Base-by-base conservation (phyloP, 2,888 invertebrate genomes). In the Globia sparganii region DNA sequence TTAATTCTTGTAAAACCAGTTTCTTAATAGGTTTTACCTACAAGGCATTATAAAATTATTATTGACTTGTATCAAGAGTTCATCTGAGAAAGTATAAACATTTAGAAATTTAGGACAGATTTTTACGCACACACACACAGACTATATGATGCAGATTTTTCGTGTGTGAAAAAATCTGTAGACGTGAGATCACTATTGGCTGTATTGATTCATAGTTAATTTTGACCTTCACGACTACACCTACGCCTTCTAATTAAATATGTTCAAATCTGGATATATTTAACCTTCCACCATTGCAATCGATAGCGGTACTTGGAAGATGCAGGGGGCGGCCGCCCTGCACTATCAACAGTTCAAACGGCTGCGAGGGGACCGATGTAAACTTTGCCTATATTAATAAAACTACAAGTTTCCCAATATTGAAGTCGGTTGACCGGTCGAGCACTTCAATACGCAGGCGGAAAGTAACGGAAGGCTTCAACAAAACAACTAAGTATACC, bases 361-460 rank as follows among this genome's bases (percentile, higher is more conserved):
- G n/a, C 49, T 43, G 34, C 37, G 58, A 58, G 25, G 43, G 49
- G 21, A 9, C 21, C 18, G 61, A 37, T n/a, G 49, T 15, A 28
- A 64, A 78, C 68, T 69, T 69, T 64, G n/a, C 25, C n/a, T 59
- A 25, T 49, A 21, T 31, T 21, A 53, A 77, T 53, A 56, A 11
- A n/a, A 13, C 13, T 18, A 31, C n/a, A 79, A 78, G 68, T 78
- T 74, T 74, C 34, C 43, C 79, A 79, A 79, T 79, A 74, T 74
- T 59, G 25, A 59, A 65, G 28, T 34, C 25, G n/a, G 58, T 9
- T 34, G 49, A 28, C 31, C n/a, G 25, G 62, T 62, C 43, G 49
- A 79, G 79, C 65, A 68, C 6, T 40, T 40, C 40, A 49, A 67
- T 68, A 68, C 18, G 46, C 56, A 56, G 28, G 67, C 5, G 34